Conservation (phyloP, 2,888 invertebrate genomes). For the Kryphioiulus occultus region DNA sequence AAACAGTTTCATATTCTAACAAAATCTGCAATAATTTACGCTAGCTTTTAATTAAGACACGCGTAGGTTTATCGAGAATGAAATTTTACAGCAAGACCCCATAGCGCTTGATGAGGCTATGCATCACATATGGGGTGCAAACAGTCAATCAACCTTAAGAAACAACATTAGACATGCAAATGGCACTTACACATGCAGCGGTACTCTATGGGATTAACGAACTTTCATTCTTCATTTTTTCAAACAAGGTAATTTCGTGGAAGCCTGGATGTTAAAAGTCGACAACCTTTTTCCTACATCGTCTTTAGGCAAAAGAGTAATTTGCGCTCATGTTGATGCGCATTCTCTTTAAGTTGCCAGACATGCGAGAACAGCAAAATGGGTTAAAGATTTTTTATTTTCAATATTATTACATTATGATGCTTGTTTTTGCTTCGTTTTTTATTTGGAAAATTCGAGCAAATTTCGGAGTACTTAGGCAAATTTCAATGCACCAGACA, state of each 20-base stretch:
- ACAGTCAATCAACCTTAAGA: neutral
- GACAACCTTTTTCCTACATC: neutral
- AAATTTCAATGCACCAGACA: neutral
- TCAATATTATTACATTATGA: neutral
- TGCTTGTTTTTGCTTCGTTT: neutral
- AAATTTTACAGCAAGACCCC: neutral
- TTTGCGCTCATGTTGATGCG: neutral
- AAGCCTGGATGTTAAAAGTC: neutral
- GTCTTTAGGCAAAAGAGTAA: neutral
- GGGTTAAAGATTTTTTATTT: neutral
- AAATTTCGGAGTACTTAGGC: neutral
- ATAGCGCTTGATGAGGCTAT: neutral
- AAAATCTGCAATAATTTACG: neutral
- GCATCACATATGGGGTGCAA: neutral
- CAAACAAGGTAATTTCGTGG: neutral
- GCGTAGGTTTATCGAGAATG: neutral
- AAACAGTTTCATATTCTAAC: neutral
- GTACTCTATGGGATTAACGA: neutral
- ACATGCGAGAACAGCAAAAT: neutral
- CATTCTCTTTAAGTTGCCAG: neutral
- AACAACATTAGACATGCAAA: neutral
- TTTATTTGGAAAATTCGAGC: neutral
- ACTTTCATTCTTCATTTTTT: neutral
- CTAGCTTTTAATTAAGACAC: neutral
- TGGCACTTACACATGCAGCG: neutral